These are phyloP conservation scores for Oryzias woworae DNA, from an alignment of 2,113 vertebrate species.

Conservation along the genomic window DNA sequence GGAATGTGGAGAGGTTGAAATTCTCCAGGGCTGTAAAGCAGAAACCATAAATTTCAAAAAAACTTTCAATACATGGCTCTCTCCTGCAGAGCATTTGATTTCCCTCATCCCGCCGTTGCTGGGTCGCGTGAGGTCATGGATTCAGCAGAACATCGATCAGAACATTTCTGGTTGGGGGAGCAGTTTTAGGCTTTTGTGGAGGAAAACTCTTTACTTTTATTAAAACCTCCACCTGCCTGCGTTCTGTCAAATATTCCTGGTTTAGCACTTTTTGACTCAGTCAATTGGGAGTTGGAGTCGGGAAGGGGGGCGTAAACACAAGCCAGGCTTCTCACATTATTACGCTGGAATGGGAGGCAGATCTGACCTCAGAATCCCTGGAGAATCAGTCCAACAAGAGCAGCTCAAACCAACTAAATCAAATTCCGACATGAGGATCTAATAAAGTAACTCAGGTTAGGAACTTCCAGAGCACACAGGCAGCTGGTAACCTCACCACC, in stretches of 20 bases:
- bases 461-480: constrained; percentile 1
- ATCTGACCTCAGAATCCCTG: constrained; percentile 44
- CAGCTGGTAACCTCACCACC: constrained; percentile 23
- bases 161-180: constrained; percentile 7
- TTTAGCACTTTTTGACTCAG: constrained; percentile 33
- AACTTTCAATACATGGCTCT: constrained; percentile 43
- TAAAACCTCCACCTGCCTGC: constrained; percentile 50
- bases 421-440: constrained; percentile 24
- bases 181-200: constrained; percentile 39
- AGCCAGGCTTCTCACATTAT: constrained; percentile 52
- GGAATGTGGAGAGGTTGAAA: constrained; percentile 28
- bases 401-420: constrained; percentile 21
- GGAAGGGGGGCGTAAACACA: constrained; percentile 1
- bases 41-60: constrained; percentile 53
- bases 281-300: constrained; percentile 9
- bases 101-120: constrained; percentile 38
- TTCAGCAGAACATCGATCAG: constrained; percentile 13
- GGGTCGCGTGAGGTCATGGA: constrained; percentile 38
- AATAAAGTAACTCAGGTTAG: too few species aligned
- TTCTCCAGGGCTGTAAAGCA: constrained; percentile 44
- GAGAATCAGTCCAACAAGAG: constrained; percentile 24
- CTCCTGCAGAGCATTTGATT: constrained; percentile 46
- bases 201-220: constrained; percentile 39
- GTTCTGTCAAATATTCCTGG: constrained; percentile 35
- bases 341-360: constrained; percentile 17